These are phyloP conservation scores for Ammospiza nelsoni DNA, from an alignment of 2,113 vertebrate species.

Conservation along the genomic window DNA sequence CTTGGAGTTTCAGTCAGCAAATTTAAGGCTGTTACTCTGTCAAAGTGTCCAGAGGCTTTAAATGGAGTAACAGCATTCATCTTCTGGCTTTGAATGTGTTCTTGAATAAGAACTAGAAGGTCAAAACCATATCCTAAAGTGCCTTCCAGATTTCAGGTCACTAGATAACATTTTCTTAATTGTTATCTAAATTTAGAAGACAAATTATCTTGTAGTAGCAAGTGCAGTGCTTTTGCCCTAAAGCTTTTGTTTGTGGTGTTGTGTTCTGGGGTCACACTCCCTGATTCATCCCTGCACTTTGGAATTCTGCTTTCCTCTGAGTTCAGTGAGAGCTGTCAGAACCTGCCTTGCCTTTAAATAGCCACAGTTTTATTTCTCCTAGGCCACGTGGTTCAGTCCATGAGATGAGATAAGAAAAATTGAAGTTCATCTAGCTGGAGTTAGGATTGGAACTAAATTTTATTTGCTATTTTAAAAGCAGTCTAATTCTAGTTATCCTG, in stretches of 20 bases:
- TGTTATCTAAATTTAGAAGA: conserved; percentile 2
- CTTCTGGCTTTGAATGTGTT: not conserved
- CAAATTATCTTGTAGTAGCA: not conserved
- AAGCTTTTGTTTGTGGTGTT: not conserved
- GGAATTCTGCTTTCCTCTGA: not conserved
- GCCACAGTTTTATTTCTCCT: not conserved
- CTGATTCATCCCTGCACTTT: not conserved
- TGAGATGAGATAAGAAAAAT: not conserved
- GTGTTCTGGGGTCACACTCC: not conserved
- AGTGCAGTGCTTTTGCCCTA: not conserved
- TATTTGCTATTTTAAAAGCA: not conserved
- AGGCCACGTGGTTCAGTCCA: not conserved
- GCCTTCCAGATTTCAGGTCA: conserved; percentile 14
- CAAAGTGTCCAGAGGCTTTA: not conserved
- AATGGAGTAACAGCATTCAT: not conserved
- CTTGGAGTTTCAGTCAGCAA: not conserved
- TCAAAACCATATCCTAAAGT: not conserved
- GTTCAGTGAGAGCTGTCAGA: not conserved
- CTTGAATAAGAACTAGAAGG: not conserved
- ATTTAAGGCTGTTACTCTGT: not conserved
- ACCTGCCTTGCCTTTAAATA: not conserved
- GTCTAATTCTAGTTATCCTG: not conserved
- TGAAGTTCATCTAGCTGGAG: not conserved
- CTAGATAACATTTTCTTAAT: not conserved
- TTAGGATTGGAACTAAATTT: not conserved